These are phyloP conservation scores for Beaufortia kweichowensis DNA, from an alignment of 2,113 vertebrate genomes.

Conservation along the genomic window DNA sequence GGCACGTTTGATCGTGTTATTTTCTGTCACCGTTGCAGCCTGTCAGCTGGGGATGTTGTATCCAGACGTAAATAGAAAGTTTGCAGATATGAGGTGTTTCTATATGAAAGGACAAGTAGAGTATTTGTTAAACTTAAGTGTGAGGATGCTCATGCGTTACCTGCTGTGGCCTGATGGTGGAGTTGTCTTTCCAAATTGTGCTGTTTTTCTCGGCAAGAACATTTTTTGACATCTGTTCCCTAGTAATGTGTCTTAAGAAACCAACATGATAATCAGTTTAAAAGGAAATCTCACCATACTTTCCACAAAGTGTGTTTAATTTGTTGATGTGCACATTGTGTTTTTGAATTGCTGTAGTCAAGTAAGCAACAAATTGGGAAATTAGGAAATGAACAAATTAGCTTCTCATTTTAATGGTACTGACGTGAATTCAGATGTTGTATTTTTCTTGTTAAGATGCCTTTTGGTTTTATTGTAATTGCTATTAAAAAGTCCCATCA, in stretches of 20 bases:
- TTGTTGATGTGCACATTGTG: constrained; percentile 5
- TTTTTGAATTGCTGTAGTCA: constrained; percentile 13
- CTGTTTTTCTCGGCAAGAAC: background rate
- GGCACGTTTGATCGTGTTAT: background rate
- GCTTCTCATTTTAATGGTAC: constrained; percentile 11
- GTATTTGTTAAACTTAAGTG: background rate
- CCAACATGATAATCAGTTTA: constrained; percentile 34
- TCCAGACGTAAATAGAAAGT: constrained; percentile 9
- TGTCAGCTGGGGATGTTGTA: background rate
- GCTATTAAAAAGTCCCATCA: background rate
- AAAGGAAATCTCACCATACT: constrained; percentile 5
- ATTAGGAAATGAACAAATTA: constrained; percentile 35
- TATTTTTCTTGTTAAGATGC: constrained; percentile 18
- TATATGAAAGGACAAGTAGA: background rate
- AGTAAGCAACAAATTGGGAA: constrained; percentile 17
- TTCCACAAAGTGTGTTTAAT: constrained; percentile 22
- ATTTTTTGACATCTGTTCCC: constrained; percentile 17
- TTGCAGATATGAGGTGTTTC: background rate
- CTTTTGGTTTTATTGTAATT: constrained; percentile 35
- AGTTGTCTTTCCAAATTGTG: constrained; percentile 45
- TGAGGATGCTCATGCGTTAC: background rate
- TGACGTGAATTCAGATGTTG: background rate
- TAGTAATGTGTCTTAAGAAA: constrained; percentile 40
- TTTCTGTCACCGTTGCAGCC: background rate
- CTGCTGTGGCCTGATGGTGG: constrained; percentile 49